Conservation (phyloP, 2,888 invertebrate species). For the Napeogenes inachia region DNA sequence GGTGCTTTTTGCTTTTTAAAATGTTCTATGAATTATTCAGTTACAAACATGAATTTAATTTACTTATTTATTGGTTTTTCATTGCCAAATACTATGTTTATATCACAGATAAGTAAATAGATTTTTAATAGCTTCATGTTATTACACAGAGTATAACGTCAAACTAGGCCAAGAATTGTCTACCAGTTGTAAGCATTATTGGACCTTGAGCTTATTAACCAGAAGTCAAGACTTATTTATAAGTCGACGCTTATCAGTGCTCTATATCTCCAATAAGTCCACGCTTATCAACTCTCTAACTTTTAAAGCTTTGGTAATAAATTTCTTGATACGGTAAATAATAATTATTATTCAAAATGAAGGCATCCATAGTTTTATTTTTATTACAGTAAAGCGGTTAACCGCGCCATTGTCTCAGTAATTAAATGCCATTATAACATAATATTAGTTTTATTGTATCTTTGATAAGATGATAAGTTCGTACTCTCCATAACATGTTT, state of each 20-base stretch:
- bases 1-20: no score
- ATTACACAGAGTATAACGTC: no score
- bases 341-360: neutral
- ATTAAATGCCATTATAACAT: neutral
- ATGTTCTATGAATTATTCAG: no score
- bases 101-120: no score
- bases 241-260: neutral
- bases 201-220: neutral
- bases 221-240: neutral
- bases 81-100: no score
- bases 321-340: no score
- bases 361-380: neutral
- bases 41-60: no score
- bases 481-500: neutral
- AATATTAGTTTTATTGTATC: neutral
- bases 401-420: slow-evolving; percentile 1
- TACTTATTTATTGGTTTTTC: no score
- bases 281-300: neutral
- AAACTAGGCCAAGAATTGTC: neutral
- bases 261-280: neutral
- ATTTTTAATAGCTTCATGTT: no score
- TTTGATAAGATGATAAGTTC: neutral
- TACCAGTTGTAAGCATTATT: neutral
- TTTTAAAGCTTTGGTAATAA: no score
- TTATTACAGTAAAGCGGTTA: neutral